These are phyloP conservation scores for Drosophila biarmipes DNA, from an alignment of 1,140 invertebrate genomes.

Conservation along the genomic window DNA sequence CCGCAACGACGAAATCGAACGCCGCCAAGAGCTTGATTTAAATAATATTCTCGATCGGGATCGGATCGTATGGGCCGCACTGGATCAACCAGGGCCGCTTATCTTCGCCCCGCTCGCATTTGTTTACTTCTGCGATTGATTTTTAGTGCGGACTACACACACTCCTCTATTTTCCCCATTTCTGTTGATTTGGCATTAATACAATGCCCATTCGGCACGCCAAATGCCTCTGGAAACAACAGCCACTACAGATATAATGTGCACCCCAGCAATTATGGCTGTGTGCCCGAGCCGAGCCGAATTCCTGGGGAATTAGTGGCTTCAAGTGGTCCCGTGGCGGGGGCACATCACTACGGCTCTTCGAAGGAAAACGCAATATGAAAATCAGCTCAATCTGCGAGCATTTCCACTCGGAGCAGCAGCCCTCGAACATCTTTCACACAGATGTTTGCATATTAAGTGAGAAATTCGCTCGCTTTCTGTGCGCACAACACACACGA, in stretches of 20 bases:
- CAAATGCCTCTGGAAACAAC: conserved; percentile 37
- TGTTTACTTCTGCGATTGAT: conserved; percentile 65
- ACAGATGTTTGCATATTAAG: conserved; percentile 58
- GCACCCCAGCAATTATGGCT: conserved; percentile 39
- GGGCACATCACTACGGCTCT: conserved; percentile 9
- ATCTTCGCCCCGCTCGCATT: conserved; percentile 38
- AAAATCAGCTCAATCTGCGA: conserved; percentile 30
- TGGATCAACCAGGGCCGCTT: conserved; percentile 30
- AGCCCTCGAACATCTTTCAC: conserved; percentile 45
- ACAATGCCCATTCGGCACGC: conserved; percentile 46
- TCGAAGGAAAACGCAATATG: conserved; percentile 18
- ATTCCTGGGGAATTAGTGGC: conserved; percentile 46
- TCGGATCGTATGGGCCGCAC: conserved; percentile 11
- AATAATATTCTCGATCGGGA: conserved; percentile 24
- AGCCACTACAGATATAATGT: conserved; percentile 27
- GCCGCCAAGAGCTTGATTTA: conserved; percentile 37
- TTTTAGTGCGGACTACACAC: conserved; percentile 55
- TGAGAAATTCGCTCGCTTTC: conserved; percentile 26
- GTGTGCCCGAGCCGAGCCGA: conserved; percentile 20
- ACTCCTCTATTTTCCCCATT: conserved; percentile 50
- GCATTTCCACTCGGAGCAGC: conserved; percentile 12
- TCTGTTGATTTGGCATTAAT: conserved; percentile 72
- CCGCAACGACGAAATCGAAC: conserved; percentile 51
- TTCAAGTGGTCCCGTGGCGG: conserved; percentile 14
- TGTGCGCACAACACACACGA: conserved; percentile 13